Conservation (phyloP, 2,888 invertebrate genomes). For the Synanthedon andrenaeformis region DNA sequence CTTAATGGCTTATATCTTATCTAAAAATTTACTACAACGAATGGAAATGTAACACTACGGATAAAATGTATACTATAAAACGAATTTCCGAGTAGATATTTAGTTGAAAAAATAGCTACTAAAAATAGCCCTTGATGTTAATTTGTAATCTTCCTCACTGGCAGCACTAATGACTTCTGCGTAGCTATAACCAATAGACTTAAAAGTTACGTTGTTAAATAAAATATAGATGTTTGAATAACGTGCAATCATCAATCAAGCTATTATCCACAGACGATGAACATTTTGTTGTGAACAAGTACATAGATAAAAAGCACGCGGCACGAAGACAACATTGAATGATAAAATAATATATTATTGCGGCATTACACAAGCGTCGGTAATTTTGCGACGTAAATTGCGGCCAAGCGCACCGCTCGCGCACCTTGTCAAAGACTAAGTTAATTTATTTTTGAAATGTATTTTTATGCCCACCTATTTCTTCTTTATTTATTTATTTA, state of each 20-base stretch:
- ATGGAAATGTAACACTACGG: too few relatives aligned
- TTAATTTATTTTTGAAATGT: slow-evolving; percentile 2
- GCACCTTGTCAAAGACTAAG: slow-evolving; percentile 21
- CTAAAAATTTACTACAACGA: too few relatives aligned
- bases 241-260: not conserved
- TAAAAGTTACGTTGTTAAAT: not conserved
- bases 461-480: too few relatives aligned
- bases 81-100: too few relatives aligned
- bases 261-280: not conserved
- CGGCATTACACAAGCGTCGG: slow-evolving; percentile 37
- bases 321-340: slow-evolving; percentile 6
- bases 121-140: too few relatives aligned
- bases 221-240: not conserved
- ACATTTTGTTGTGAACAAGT: not conserved
- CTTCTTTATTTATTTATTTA: too few relatives aligned
- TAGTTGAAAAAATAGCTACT: too few relatives aligned
- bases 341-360: slow-evolving; percentile 16
- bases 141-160: too few relatives aligned
- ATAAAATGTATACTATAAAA: too few relatives aligned
- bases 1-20: too few relatives aligned
- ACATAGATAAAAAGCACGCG: not conserved
- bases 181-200: too few relatives aligned
- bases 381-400: slow-evolving; percentile 39
- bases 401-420: slow-evolving; percentile 23
- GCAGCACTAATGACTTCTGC: too few relatives aligned